These are phyloP conservation scores for Eleutherodactylus coqui DNA, from an alignment of 2,797 vertebrate genomes.

Conservation along the genomic window DNA sequence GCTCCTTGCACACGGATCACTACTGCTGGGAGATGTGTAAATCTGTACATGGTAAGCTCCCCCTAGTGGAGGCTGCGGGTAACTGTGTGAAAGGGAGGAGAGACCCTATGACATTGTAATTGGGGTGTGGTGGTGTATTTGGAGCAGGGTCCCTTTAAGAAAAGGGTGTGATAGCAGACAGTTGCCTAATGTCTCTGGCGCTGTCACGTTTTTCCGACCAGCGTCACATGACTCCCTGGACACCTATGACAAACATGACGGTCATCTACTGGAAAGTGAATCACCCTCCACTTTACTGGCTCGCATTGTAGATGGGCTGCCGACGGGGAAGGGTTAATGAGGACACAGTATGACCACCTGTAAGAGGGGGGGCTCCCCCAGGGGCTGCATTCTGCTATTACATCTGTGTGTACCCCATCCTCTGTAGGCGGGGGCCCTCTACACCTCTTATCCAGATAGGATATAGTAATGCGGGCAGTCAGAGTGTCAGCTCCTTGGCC, in stretches of 20 bases:
- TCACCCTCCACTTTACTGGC: not conserved
- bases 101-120: not conserved
- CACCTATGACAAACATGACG: not conserved
- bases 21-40: not conserved
- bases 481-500: slow-evolving; percentile 2
- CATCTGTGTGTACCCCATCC: not conserved
- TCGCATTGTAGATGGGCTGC: not conserved
- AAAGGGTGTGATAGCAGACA: not conserved
- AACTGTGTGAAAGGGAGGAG: not conserved
- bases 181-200: not conserved
- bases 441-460: slow-evolving; percentile 4
- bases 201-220: not conserved
- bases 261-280: not conserved
- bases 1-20: not conserved
- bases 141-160: not conserved
- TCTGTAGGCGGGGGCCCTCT: not conserved
- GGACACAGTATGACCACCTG: not conserved
- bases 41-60: no score
- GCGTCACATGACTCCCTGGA: no score
- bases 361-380: slow-evolving; percentile 15
- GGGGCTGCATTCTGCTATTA: not conserved
- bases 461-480: not conserved
- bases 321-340: not conserved
- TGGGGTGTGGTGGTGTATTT: not conserved
- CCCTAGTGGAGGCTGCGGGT: not conserved